These are phyloP conservation scores for Dipodomys ordii DNA, from an alignment of 2,113 vertebrate species.

Conservation along the genomic window DNA sequence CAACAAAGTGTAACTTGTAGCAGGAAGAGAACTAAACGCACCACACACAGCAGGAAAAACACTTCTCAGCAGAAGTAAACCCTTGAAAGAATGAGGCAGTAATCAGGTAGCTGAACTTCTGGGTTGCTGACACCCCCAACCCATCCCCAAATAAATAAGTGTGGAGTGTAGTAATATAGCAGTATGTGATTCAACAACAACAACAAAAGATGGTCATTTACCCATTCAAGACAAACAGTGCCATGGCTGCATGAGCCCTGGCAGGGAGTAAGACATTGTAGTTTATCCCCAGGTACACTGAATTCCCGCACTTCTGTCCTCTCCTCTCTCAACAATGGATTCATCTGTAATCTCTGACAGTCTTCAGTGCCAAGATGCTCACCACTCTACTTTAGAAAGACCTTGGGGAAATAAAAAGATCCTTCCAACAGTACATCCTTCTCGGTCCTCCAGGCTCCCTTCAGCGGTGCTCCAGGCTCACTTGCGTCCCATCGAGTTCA, in stretches of 20 bases:
- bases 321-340: neutral
- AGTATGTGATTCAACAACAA: constrained; percentile 11
- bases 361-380: neutral
- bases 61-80: constrained; percentile 29
- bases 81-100: constrained; percentile 5
- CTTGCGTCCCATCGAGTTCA: neutral
- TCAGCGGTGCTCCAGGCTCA: neutral
- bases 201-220: neutral
- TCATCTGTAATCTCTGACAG: neutral
- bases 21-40: constrained; percentile 36
- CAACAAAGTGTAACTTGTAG: neutral
- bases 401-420: neutral
- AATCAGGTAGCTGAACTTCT: neutral
- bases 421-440: neutral
- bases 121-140: neutral
- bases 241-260: neutral
- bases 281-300: neutral
- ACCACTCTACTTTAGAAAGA: neutral
- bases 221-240: constrained; percentile 15
- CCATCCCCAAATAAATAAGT: constrained; percentile 60
- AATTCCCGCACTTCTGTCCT: neutral
- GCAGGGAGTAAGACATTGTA: neutral
- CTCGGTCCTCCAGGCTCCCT: neutral
- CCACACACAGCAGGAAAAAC: constrained; percentile 67
- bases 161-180: neutral